Evolutionary conservation across 2,888 invertebrate genomes (phyloP).

Genomic region (Patella caerulea): DNA sequence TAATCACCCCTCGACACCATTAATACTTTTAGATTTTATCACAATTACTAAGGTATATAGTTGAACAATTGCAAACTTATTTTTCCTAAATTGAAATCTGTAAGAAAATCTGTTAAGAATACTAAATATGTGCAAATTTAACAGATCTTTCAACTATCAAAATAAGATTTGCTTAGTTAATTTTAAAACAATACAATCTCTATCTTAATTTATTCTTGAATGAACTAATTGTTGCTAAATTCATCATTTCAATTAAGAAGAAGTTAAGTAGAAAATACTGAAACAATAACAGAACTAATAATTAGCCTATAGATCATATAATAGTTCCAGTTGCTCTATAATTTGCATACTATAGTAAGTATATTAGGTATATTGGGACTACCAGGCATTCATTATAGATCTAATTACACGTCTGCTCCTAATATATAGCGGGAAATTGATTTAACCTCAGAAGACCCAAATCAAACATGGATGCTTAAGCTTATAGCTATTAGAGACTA

Average conservation of each 20-base stretch:
- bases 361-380: neutral
- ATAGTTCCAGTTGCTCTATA: neutral
- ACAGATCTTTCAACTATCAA: too few species aligned
- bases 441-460: neutral
- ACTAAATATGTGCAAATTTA: too few species aligned
- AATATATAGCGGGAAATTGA: neutral
- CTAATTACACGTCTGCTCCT: neutral
- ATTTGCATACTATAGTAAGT: neutral
- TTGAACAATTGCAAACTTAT: too few species aligned
- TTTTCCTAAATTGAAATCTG: too few species aligned
- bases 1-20: too few species aligned
- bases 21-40: too few species aligned
- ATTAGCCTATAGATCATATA: neutral
- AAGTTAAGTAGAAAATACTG: neutral
- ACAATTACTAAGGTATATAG: too few species aligned
- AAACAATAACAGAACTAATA: neutral
- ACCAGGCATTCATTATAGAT: neutral
- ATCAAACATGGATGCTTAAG: conserved; percentile 1
- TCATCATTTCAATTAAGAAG: neutral
- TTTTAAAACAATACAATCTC: too few species aligned
- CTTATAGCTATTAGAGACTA: too few species aligned
- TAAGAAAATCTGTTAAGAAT: too few species aligned
- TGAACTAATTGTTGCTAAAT: neutral
- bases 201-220: neutral
- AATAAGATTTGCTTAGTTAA: too few species aligned